These are phyloP conservation scores for Xenops minutus DNA, from an alignment of 2,797 vertebrate species.

Conservation along the genomic window DNA sequence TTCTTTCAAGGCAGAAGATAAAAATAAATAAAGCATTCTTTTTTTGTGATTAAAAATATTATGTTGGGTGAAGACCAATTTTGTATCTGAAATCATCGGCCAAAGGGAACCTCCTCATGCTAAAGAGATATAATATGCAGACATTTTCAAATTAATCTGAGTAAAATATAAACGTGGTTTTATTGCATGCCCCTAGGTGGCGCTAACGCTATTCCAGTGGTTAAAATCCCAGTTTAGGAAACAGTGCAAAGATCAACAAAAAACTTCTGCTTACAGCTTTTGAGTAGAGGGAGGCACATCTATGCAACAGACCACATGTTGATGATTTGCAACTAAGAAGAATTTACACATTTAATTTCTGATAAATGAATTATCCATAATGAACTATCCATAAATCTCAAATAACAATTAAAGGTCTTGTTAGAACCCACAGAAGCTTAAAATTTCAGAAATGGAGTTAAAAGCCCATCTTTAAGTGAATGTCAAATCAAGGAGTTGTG, in stretches of 20 bases:
- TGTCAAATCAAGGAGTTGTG: background rate
- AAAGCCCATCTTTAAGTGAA: background rate
- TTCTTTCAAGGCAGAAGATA: background rate
- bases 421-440: background rate
- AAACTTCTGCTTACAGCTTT: background rate
- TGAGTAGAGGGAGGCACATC: background rate
- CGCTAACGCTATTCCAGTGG: conserved; percentile 20
- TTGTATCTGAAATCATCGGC: background rate
- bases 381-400: background rate
- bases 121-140: background rate
- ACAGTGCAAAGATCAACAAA: background rate
- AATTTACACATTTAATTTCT: background rate
- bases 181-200: conserved; percentile 34
- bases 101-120: background rate
- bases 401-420: background rate
- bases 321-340: background rate
- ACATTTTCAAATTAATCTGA: background rate
- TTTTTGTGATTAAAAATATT: background rate
- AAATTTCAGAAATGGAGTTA: background rate
- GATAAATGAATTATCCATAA: background rate
- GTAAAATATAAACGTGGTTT: background rate
- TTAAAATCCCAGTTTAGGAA: background rate
- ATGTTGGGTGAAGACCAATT: background rate
- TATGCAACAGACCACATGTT: background rate
- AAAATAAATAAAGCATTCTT: background rate